phyloP scores from a whole-genome alignment of 2,113 vertebrate genomes.

The Conger conger region DNA sequence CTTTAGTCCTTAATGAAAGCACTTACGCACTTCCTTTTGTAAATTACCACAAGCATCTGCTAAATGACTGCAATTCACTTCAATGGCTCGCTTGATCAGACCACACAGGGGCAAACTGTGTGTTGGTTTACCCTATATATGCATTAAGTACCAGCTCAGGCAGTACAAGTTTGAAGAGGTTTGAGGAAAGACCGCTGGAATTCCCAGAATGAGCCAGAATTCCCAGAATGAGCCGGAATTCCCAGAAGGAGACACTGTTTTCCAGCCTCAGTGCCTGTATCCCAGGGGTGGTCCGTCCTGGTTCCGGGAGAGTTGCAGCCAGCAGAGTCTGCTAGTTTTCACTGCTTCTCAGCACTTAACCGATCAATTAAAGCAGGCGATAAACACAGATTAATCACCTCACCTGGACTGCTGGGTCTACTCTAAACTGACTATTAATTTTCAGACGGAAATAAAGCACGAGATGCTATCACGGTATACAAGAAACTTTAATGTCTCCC shows the following conservation, averaged over 20 bases:
- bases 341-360: neutral
- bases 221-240: neutral
- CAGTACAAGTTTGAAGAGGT: neutral
- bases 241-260: neutral
- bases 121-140: no score
- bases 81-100: neutral
- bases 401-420: neutral
- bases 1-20: no score
- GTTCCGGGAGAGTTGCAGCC: no score
- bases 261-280: neutral
- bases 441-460: no score
- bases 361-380: neutral
- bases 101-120: no score
- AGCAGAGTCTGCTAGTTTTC: no score
- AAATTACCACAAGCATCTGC: neutral
- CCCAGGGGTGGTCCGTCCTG: no score
- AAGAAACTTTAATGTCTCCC: no score
- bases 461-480: no score
- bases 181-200: neutral
- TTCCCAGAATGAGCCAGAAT: neutral
- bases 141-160: neutral
- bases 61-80: neutral
- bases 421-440: neutral
- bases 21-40: no score
- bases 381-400: neutral